phyloP scores from a whole-genome alignment of 2,113 vertebrate species.

The Ophiodon elongatus region DNA sequence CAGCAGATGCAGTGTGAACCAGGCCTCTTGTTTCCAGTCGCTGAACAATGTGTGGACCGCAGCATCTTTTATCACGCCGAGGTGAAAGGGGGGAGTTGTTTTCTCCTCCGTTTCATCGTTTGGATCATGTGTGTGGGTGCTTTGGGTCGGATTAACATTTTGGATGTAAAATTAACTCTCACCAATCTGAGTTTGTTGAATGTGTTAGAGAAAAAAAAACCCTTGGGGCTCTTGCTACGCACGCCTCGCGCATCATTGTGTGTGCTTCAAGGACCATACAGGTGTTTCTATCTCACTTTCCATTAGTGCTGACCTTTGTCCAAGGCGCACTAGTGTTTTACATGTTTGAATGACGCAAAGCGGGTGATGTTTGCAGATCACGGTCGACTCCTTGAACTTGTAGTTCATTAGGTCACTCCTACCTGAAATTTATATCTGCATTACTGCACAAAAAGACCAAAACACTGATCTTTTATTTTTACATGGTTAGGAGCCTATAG shows the following conservation, averaged over 20 bases:
- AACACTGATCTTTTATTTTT: neutral
- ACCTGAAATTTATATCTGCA: slow-evolving; percentile 9
- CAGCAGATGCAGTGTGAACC: slow-evolving; percentile 68
- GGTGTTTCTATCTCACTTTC: neutral
- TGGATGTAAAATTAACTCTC: slow-evolving; percentile 22
- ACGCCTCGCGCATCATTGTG: neutral
- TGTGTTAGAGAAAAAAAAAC: neutral
- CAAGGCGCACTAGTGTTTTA: neutral
- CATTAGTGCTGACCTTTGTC: neutral
- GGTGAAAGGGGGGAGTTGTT: slow-evolving; percentile 26
- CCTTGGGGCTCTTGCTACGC: neutral
- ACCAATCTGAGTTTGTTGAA: slow-evolving; percentile 7
- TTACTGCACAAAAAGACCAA: neutral
- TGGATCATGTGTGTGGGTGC: slow-evolving; percentile 18
- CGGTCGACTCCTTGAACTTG: neutral
- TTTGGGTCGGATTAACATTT: neutral
- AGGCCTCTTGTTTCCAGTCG: slow-evolving; percentile 49
- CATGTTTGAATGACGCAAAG: neutral
- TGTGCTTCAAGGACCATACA: neutral
- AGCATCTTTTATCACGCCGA: slow-evolving; percentile 38
- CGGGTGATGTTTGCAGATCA: neutral
- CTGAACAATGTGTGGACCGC: slow-evolving; percentile 48
- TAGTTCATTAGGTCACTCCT: neutral
- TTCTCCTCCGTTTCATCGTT: neutral
- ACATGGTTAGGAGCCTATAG: neutral